Evolutionary conservation across 2,797 vertebrate species (phyloP), one percentile per base, ranked within the genome.

Genomic region (Betta splendens): DNA sequence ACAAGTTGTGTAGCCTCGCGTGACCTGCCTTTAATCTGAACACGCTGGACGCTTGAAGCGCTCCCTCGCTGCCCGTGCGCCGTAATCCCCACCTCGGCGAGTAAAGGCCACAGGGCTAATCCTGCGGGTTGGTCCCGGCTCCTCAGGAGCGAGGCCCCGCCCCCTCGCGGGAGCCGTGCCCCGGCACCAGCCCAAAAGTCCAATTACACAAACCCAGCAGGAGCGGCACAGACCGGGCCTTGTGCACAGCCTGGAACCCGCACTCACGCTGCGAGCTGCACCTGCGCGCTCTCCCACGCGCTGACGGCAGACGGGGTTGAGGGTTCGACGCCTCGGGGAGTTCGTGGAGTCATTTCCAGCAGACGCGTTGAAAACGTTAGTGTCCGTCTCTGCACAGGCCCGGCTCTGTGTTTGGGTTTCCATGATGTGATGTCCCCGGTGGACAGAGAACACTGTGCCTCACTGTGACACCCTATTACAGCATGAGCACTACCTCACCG

Each of bases 141-240:
- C 81, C 20, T 80, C 65, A 29, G 83, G 86, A 84, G 82, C 82
- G 52, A 40, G 22, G 49, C 75, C 48, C 60, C 52, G 20, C 73
- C 79, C 47, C 42, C 67, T 62, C 45, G 65, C 58, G 55, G 72
- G 70, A 45, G 4, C 59, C 70, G 70, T 45, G 4, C 59, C 70
- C 51, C 29, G n/a, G 64, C 48, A 71, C 71, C 66, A 58, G 58
- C 70, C 53, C 43, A 77, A 83, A 84, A 87, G 87, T 87, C 89
- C 87, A 87, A 87, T 91, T 87, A 86, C 52, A 69, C 64, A 83
- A 69, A 83, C 82, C 55, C 89, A 87, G 90, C 77, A 43, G 84
- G 89, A 78, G 60, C 58, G 36, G 56, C 10, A 64, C 71, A 73
- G 84, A 64, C 63, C 61, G 42, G n/a, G 72, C 53, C 58, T 64